These are phyloP conservation scores for Pseudolycoriella hygida DNA, from an alignment of 2,888 invertebrate species.

Conservation along the genomic window DNA sequence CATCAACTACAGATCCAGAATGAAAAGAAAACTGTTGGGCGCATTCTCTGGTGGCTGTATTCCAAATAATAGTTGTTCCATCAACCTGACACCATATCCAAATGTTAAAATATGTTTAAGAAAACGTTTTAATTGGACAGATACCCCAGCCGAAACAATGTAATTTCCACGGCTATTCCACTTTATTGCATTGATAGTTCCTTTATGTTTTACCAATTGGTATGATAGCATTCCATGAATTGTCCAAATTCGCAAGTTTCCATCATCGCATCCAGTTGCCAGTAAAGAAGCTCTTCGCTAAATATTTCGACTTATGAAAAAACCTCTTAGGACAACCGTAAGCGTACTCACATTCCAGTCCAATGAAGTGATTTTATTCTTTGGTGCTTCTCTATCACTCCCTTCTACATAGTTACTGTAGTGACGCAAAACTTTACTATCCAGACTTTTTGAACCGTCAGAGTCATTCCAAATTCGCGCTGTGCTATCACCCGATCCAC, in stretches of 20 bases:
- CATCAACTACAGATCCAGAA: conserved; percentile 92
- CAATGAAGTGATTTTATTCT: no score
- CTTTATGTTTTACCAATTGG: conserved; percentile 94
- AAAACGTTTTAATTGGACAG: neutral
- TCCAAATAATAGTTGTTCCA: conserved; percentile 97
- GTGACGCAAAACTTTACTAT: no score
- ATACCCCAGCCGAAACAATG: conserved; percentile 85
- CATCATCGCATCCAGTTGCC: conserved; percentile 98
- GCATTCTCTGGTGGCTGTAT: conserved; percentile 90
- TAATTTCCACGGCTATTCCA: conserved; percentile 98
- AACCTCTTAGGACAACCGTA: neutral
- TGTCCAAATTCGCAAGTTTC: conserved; percentile 96
- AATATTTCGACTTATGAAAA: no score
- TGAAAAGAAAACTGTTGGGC: conserved; percentile 99
- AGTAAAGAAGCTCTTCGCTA: conserved; percentile 78
- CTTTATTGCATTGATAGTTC: conserved; percentile 96
- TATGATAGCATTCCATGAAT: conserved; percentile 86
- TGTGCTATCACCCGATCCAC: no score
- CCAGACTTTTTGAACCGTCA: no score
- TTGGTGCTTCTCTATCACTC: no score
- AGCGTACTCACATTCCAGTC: neutral
- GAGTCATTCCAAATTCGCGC: no score
- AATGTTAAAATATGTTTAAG: no score
- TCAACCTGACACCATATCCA: conserved; percentile 33
- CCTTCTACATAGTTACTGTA: no score